These are phyloP conservation scores for Chondrosia reniformis DNA, from an alignment of 37 sponge, comb jelly and placozoan species.

Conservation along the genomic window DNA sequence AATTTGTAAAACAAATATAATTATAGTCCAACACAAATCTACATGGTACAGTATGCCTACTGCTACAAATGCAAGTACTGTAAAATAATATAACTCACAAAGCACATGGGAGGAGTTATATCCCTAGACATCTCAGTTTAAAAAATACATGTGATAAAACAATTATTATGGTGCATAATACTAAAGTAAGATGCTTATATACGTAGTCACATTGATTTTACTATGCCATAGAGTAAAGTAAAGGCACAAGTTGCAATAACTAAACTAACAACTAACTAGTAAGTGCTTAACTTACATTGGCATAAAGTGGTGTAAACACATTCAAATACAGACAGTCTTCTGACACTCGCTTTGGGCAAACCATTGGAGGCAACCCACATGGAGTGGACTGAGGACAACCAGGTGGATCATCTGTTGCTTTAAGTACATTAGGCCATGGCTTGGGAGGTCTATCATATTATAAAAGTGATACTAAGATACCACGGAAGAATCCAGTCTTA, in stretches of 20 bases:
- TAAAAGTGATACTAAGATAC: not conserved
- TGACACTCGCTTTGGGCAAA: constrained; percentile 37
- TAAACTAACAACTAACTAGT: not conserved
- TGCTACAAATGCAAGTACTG: too few species aligned
- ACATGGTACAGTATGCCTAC: not conserved
- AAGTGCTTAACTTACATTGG: constrained; percentile 9
- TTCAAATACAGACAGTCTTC: constrained; percentile 82
- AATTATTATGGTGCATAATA: too few species aligned
- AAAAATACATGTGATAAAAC: too few species aligned
- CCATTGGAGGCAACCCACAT: constrained; percentile 37
- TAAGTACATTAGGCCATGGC: constrained; percentile 46
- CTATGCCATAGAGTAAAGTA: not conserved
- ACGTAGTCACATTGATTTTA: not conserved
- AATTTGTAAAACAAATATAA: not conserved
- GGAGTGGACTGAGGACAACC: constrained; percentile 56
- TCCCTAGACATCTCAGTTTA: too few species aligned
- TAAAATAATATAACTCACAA: too few species aligned
- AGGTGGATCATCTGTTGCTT: constrained; percentile 48
- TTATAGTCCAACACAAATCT: not conserved
- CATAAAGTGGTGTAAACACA: constrained; percentile 60
- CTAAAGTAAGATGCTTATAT: not conserved
- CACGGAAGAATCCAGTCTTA: not conserved
- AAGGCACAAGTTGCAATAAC: not conserved
- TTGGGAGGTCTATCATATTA: constrained; percentile 33
- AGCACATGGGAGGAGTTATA: too few species aligned